Evolutionary conservation across 2,888 invertebrate genomes (phyloP).

Genomic region (Argyresthia albistria): DNA sequence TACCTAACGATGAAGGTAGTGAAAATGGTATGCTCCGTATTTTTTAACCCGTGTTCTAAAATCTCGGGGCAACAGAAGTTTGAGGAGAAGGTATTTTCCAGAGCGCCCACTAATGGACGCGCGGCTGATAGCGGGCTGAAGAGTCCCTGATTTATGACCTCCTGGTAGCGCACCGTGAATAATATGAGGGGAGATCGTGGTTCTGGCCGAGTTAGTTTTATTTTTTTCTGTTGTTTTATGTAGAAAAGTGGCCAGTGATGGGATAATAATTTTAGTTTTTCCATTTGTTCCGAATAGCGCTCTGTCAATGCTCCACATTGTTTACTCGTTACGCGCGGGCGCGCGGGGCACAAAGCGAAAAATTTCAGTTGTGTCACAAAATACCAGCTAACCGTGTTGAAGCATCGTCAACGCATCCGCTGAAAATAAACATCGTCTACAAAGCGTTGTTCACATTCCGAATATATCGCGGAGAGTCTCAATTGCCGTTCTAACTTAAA

Average conservation of each 20-base stretch:
- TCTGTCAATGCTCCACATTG: background rate
- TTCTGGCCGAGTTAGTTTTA: background rate
- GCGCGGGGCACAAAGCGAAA: background rate
- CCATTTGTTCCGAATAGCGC: background rate
- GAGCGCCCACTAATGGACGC: slow-evolving; percentile 49
- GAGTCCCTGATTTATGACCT: slow-evolving; percentile 50
- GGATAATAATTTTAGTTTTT: too few species aligned
- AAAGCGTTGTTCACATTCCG: slow-evolving; percentile 34
- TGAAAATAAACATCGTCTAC: slow-evolving; percentile 21
- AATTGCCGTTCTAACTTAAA: slow-evolving; percentile 66
- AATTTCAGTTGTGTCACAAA: background rate
- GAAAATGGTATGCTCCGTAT: too few species aligned
- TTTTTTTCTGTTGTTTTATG: background rate
- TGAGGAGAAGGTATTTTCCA: background rate
- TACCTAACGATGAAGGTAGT: too few species aligned
- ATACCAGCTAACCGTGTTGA: slow-evolving; percentile 7
- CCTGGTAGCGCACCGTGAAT: slow-evolving; percentile 56
- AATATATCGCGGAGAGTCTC: slow-evolving; percentile 48
- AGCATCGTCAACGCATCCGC: slow-evolving; percentile 13
- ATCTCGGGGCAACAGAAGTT: background rate
- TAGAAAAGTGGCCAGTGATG: background rate
- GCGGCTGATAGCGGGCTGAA: slow-evolving; percentile 39
- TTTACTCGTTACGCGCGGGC: background rate
- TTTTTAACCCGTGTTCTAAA: background rate
- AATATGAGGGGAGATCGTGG: slow-evolving; percentile 30